Percentiles rank a stretch among this genome's conserved stretches.
Evolutionary conservation across 2,888 invertebrate genomes (phyloP).

Genomic region (Drosophila testacea): DNA sequence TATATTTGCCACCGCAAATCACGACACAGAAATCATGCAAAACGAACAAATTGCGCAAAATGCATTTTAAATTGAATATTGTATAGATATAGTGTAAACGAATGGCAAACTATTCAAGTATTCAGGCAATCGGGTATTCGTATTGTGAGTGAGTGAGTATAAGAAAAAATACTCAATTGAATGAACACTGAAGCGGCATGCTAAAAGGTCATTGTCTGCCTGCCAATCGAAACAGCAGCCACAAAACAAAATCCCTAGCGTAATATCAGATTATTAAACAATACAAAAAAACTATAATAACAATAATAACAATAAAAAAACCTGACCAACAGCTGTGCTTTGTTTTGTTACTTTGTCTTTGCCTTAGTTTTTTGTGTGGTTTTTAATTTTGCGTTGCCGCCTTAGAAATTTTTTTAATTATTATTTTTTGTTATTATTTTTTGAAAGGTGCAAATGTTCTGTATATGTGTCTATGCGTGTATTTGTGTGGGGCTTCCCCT

Average conservation of each 20-base stretch:
- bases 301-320: conserved; percentile 18
- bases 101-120: conserved; percentile 36
- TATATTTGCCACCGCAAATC: conserved; percentile 76
- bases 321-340: conserved; percentile 60
- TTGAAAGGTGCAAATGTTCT: conserved; percentile 66
- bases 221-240: conserved; percentile 68
- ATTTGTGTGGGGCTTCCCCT: conserved; percentile 41
- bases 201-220: conserved; percentile 64
- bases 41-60: conserved; percentile 73
- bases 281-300: conserved; percentile 40
- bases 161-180: conserved; percentile 53
- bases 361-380: conserved; percentile 32
- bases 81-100: conserved; percentile 22
- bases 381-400: conserved; percentile 43
- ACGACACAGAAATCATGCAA: conserved; percentile 75
- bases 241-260: conserved; percentile 46
- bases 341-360: conserved; percentile 11
- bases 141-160: conserved; percentile 22
- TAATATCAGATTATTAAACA: conserved; percentile 69
- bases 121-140: conserved; percentile 12
- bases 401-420: conserved; percentile 65
- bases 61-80: conserved; percentile 72
- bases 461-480: background rate
- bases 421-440: conserved; percentile 36
- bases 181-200: conserved; percentile 71